Conservation (phyloP, 2,888 invertebrate genomes). For the Drosophila barbarae region DNA sequence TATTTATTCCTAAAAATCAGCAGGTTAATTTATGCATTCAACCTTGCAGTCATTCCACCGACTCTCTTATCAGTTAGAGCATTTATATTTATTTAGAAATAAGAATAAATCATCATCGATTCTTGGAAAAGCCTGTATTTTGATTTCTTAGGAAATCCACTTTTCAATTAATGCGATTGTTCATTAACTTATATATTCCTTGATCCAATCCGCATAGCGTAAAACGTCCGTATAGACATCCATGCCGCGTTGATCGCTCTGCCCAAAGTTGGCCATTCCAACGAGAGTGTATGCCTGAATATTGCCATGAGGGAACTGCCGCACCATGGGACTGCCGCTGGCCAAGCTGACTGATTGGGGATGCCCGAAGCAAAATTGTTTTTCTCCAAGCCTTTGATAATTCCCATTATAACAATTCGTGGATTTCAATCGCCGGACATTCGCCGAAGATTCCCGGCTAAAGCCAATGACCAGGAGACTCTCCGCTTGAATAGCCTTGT, state of each 20-base stretch:
- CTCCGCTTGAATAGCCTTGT: background rate
- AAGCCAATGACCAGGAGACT: background rate
- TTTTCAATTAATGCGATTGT: too few species aligned
- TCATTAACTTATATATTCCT: background rate
- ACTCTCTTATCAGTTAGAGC: background rate
- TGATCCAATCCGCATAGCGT: background rate
- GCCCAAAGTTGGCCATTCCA: constrained; percentile 8
- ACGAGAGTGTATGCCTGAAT: background rate
- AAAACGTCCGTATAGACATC: constrained; percentile 3
- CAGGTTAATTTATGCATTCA: background rate
- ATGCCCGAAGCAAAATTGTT: background rate
- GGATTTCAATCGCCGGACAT: background rate
- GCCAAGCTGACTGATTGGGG: background rate
- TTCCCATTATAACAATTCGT: background rate
- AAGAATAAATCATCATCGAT: background rate
- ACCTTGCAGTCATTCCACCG: background rate
- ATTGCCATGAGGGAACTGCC: background rate
- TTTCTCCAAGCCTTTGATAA: background rate
- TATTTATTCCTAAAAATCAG: background rate
- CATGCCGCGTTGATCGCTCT: background rate
- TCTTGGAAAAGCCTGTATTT: background rate
- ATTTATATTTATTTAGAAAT: background rate
- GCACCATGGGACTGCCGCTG: constrained; percentile 15
- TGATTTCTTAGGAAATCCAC: background rate
- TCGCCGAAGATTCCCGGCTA: too few species aligned